Percentiles rank a stretch among this genome's conserved stretches.
Conservation (phyloP, 2,797 vertebrate genomes). For the Pogonophryne albipinna region DNA sequence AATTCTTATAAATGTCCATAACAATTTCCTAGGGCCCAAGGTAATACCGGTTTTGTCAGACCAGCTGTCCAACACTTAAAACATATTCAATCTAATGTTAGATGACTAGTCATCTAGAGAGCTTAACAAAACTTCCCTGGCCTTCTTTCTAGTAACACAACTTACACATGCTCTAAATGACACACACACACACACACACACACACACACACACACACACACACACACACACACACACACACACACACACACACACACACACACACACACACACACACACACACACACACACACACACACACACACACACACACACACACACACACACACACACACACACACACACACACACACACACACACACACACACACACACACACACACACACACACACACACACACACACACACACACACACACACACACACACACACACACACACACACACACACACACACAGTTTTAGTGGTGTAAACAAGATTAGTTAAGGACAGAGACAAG, state of each 20-base stretch:
- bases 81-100: too few species aligned
- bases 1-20: too few species aligned
- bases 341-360: constrained; percentile 24
- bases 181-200: constrained; percentile 19
- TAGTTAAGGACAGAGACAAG: constrained; percentile 24
- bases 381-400: constrained; percentile 15
- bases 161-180: constrained; percentile 23
- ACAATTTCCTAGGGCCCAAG: too few species aligned
- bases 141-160: constrained; percentile 45
- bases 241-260: background rate
- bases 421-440: background rate
- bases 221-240: constrained; percentile 30
- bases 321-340: background rate
- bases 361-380: background rate
- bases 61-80: too few species aligned
- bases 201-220: background rate
- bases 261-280: constrained; percentile 15
- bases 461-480: constrained; percentile 12
- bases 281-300: constrained; percentile 19
- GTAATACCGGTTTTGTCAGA: too few species aligned
- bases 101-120: constrained; percentile 8
- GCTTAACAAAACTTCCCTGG: constrained; percentile 6
- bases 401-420: constrained; percentile 22
- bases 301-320: background rate
- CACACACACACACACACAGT: background rate